Evolutionary conservation across 2,888 invertebrate genomes (phyloP), one percentile per base, ranked within the genome.

Genomic region (Sinodicranocentrus sp.): DNA sequence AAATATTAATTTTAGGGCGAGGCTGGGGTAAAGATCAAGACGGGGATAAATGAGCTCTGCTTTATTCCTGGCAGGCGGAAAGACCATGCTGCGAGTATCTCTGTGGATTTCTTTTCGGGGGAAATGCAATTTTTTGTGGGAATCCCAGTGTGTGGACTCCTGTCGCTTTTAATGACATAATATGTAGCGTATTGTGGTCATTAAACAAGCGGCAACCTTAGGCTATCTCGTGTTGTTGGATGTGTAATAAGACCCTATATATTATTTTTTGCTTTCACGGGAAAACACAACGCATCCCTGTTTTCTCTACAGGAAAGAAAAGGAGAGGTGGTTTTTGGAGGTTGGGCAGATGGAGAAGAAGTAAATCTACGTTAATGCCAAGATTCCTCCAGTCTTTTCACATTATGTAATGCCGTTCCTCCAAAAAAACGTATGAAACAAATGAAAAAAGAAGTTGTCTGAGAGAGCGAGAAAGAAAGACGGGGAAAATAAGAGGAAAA

Each of bases 361-460:
- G 80, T 80, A 80, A 80, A 80, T 80, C 80, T 80, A 80, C 72
- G 57, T 80, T 80, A 80, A 73, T 80, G 80, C 80, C 80, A 80
- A 80, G 80, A 80, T 73, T 63, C 71, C 72, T 57, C 25, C 39
- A 57, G 72, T 80, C 61, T 70, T 80, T 80, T 80, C 80, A 80
- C 80, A 72, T 72, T 72, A 78, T 39, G 48, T 70, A 70, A 70
- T 61, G 59, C 48, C 33, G n/a, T 39, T 23, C 28, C 1, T 15
- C 25, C 10, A 5, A 33, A 63, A 63, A 63, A 63, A n/a, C 13
- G 17, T 28, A 28, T 8, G 15, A 15, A 26, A 25, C 25, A 61
- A 61, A 61, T 28, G 61, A 28, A 17, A 61, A 70, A 61, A 70
- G 28, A 67, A 23, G 26, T 13, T 26, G 33, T n/a, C n/a, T n/a